These are phyloP conservation scores for Eubasilissa splendida DNA, from an alignment of 2,888 invertebrate genomes.

Conservation along the genomic window DNA sequence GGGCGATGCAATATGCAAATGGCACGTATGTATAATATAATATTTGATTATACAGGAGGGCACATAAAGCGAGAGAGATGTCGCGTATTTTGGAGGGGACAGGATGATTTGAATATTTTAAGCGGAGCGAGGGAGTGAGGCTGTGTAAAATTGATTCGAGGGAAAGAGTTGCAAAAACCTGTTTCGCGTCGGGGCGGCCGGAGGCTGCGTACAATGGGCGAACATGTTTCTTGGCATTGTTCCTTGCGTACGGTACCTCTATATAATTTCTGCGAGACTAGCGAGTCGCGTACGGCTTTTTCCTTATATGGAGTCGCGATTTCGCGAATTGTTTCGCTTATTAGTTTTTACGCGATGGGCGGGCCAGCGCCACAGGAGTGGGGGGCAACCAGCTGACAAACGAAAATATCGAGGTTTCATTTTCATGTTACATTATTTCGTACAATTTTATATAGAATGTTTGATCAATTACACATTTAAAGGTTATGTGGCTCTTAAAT, in stretches of 20 bases:
- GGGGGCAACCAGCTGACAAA: background rate
- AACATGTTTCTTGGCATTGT: conserved; percentile 36
- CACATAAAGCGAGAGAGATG: background rate
- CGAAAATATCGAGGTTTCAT: too few species aligned
- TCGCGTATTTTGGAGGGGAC: background rate
- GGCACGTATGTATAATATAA: background rate
- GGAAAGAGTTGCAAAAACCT: conserved; percentile 50
- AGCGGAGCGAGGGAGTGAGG: conserved; percentile 26
- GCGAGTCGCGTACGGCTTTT: conserved; percentile 44
- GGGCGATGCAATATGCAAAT: conserved; percentile 25
- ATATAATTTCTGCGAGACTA: conserved; percentile 38
- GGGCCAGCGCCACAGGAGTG: background rate
- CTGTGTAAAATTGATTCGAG: conserved; percentile 6
- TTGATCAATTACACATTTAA: too few species aligned
- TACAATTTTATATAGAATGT: too few species aligned
- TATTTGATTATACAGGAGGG: background rate
- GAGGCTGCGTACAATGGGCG: conserved; percentile 51
- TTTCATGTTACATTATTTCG: too few species aligned
- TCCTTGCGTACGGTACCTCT: conserved; percentile 38
- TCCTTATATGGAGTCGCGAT: conserved; percentile 45
- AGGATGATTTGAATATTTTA: conserved; percentile 12
- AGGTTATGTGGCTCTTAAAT: too few species aligned
- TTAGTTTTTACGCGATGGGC: background rate
- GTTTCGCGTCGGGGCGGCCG: conserved; percentile 43
- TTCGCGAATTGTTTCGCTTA: conserved; percentile 16